A percentile compares a stretch with the other conserved stretches of the same genome.
These are phyloP conservation scores for Chaetogeoica ovagalla DNA, from an alignment of 2,888 invertebrate species.

Conservation along the genomic window DNA sequence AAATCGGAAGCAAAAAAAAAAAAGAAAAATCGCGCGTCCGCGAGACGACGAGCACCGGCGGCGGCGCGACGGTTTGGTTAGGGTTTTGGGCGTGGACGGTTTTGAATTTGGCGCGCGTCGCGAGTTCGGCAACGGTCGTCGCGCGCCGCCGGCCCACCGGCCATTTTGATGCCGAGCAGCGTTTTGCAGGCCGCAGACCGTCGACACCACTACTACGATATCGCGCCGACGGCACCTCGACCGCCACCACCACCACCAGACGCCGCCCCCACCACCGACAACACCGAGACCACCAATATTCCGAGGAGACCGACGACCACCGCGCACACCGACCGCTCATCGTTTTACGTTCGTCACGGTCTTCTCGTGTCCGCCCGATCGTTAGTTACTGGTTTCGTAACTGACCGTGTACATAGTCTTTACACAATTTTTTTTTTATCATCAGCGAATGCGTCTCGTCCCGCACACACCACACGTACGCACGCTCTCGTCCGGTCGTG, in stretches of 20 bases:
- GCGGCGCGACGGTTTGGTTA: background rate
- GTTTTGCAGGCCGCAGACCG: conserved; percentile 35
- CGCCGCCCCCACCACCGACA: background rate
- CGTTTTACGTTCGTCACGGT: conserved; percentile 35
- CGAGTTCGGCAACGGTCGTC: conserved; percentile 2
- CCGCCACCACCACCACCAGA: too few relatives aligned
- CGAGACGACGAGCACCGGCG: background rate
- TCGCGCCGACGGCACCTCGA: too few relatives aligned
- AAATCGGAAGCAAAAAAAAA: too few relatives aligned
- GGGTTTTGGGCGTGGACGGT: conserved; percentile 30
- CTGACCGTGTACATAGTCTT: conserved; percentile 36
- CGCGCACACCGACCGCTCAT: conserved; percentile 3
- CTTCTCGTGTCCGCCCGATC: conserved; percentile 24
- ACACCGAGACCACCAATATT: background rate
- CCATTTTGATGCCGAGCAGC: conserved; percentile 50
- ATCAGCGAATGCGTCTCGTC: conserved; percentile 5
- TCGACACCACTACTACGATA: background rate
- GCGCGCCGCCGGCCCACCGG: conserved; percentile 14
- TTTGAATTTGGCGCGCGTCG: conserved; percentile 44
- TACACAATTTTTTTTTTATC: conserved; percentile 23
- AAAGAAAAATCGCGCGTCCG: too few relatives aligned
- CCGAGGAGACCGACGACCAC: background rate
- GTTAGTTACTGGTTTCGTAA: conserved; percentile 47
- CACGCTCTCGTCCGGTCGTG: background rate
- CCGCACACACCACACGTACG: conserved; percentile 5